Evolutionary conservation across 2,113 vertebrate species (phyloP), one percentile per base, ranked within the genome.

Genomic region (Girardinichthys multiradiatus): DNA sequence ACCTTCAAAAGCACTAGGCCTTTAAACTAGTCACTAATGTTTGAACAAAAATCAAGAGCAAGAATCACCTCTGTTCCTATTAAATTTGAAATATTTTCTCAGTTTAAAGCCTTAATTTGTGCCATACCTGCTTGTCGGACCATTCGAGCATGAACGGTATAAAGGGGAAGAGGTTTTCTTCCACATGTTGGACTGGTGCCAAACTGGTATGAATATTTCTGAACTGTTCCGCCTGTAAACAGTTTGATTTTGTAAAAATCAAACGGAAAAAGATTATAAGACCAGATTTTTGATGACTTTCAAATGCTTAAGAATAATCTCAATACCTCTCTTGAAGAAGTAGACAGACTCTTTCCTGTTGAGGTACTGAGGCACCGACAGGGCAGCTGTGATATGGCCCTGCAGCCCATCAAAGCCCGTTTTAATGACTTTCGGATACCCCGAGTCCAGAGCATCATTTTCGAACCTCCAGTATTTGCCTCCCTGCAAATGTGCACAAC

Each of bases 311-410:
- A 19, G 28, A 8, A 15, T n/a, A 17, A 28, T 13, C 75, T 73
- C 29, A 27, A 57, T 61, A 98, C 97, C 97, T 96, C 84, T 95
- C 93, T 96, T 98, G 90, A 99, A 98, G 87, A 99, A 99, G 82
- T 96, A 97, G 19, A 99, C 97, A 0, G 97, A 93, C 91, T 99
- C 98, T 13, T 84, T 93, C 82, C 96, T 95, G 48, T 0, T 91
- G 13, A 83, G 90, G 84, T 95, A 90, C 82, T 92, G 93, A 45
- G 97, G 95, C 72, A 97, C 94, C 0, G 98, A 96, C 57, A 99
- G 94, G 13, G 96, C 96, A 28, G 95, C 96, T 4, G 93, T 94
- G 82, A 99, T 93, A 84, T 93, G 96, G 26, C 96, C 96, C 15
- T 64, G 91, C 17, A 98, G 88, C 37, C 96, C 96, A 59, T 94